phyloP scores from a whole-genome alignment of 2,888 invertebrate species.

The Mimachlamys varia region DNA sequence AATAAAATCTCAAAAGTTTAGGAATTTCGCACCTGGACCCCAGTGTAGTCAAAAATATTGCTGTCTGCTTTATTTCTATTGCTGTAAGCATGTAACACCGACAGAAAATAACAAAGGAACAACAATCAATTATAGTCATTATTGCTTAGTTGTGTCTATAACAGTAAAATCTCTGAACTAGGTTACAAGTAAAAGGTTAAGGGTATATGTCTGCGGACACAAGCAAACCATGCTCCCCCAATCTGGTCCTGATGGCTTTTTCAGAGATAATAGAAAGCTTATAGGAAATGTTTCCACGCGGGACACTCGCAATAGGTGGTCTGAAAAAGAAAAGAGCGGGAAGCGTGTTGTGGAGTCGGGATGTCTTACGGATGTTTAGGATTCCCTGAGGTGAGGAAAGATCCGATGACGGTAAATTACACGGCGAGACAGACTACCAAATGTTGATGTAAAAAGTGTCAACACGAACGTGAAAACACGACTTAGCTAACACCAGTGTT shows the following conservation, averaged over 20 bases:
- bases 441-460: not conserved
- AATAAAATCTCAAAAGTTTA: slow-evolving; percentile 41
- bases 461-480: not conserved
- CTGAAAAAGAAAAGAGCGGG: slow-evolving; percentile 20
- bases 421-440: slow-evolving; percentile 21
- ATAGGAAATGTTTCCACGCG: slow-evolving; percentile 6
- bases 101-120: not conserved
- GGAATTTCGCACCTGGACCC: slow-evolving; percentile 25
- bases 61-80: not conserved
- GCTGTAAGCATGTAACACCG: not conserved
- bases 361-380: slow-evolving; percentile 28
- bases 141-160: not conserved
- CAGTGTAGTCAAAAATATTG: slow-evolving; percentile 8
- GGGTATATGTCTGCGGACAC: not conserved
- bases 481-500: not conserved
- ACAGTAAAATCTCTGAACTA: not conserved
- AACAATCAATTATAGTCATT: not conserved
- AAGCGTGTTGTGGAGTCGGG: not conserved
- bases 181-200: not conserved
- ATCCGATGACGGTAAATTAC: slow-evolving; percentile 20
- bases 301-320: slow-evolving; percentile 25
- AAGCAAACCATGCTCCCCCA: slow-evolving; percentile 21
- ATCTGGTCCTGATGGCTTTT: not conserved
- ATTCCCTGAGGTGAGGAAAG: slow-evolving; percentile 17
- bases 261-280: slow-evolving; percentile 27